phyloP scores from a whole-genome alignment of 2,888 invertebrate genomes.

The Lasioglossum zephyrum region DNA sequence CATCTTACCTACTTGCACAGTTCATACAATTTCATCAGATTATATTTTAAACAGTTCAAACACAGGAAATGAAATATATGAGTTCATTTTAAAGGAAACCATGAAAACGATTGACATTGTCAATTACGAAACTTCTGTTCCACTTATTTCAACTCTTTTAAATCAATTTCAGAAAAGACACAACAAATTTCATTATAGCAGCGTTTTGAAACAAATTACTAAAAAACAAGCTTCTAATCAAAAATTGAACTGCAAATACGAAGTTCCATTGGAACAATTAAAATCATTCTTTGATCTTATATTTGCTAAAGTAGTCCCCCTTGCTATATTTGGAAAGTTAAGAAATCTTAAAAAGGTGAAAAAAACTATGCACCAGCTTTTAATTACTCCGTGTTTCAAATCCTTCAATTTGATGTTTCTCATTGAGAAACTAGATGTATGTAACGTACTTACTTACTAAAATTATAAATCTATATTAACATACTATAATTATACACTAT shows the following conservation, averaged over 20 bases:
- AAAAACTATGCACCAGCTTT: background rate
- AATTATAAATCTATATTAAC: background rate
- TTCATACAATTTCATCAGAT: background rate
- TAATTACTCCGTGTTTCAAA: slow-evolving; percentile 3
- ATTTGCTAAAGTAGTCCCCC: slow-evolving; percentile 38
- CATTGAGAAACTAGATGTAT: slow-evolving; percentile 39
- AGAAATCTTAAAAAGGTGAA: slow-evolving; percentile 25
- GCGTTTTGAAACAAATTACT: slow-evolving; percentile 16
- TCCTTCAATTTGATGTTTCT: slow-evolving; percentile 14
- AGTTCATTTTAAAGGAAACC: slow-evolving; percentile 18
- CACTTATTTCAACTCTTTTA: slow-evolving; percentile 16
- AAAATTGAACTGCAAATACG: background rate
- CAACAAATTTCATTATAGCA: slow-evolving; percentile 32
- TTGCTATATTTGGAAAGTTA: slow-evolving; percentile 33
- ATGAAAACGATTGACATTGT: background rate
- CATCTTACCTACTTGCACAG: background rate
- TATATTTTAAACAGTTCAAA: slow-evolving; percentile 23
- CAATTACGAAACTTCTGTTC: slow-evolving; percentile 28
- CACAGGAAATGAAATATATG: slow-evolving; percentile 29
- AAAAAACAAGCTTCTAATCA: background rate
- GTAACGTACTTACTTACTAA: slow-evolving; percentile 1
- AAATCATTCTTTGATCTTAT: slow-evolving; percentile 31
- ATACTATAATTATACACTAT: background rate
- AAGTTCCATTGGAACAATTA: slow-evolving; percentile 7
- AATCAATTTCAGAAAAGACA: slow-evolving; percentile 19